Base-by-base conservation (phyloP, 2,888 invertebrate species). In the Scelioninae gen. 2 region DNA sequence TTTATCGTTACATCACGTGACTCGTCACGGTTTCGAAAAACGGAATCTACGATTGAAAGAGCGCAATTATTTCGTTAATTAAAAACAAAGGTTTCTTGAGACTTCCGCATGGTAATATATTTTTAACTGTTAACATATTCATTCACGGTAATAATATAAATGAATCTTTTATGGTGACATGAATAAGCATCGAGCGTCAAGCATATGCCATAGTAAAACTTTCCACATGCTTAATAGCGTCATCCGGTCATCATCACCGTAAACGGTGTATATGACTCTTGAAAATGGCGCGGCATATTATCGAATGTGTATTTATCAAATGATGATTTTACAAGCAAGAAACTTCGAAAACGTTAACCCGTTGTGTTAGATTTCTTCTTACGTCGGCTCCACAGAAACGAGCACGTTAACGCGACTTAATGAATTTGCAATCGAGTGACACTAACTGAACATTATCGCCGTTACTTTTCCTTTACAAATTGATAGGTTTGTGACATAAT, bases 151-250 rank as follows among this genome's bases (percentile, higher is more conserved):
- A 58, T 46, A 58, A 64, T 58, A 68, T 37, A 71, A 71, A 71
- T 68, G 57, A 68, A 63, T 68, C 57, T 63, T 73, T 68, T 68
- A 73, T 73, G 46, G 63, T 63, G 67, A 68, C 67, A 68, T 63
- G 73, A 73, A 68, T 73, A 73, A 58, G 46, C 33, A 46, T 28
- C 31, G 18, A 63, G 33, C 63, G 43, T 73, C 73, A 73, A 35
- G 46, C 73, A 73, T 57, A 67, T 68, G 73, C 63, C 58, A 52
- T 45, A 43, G 68, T 48, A 73, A 22, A 63, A 73, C 63, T 68
- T 73, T 73, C 73, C 73, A 73, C 52, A 57, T 57, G 67, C 33
- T 63, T 73, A 68, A 73, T 73, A 63, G 73, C 68, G 61, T 67
- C 73, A 63, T 73, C 73, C 68, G 68, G 67, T 57, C 73, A 61